Evolutionary conservation across 2,797 vertebrate genomes (phyloP).

Genomic region (Periophthalmus magnuspinnatus): DNA sequence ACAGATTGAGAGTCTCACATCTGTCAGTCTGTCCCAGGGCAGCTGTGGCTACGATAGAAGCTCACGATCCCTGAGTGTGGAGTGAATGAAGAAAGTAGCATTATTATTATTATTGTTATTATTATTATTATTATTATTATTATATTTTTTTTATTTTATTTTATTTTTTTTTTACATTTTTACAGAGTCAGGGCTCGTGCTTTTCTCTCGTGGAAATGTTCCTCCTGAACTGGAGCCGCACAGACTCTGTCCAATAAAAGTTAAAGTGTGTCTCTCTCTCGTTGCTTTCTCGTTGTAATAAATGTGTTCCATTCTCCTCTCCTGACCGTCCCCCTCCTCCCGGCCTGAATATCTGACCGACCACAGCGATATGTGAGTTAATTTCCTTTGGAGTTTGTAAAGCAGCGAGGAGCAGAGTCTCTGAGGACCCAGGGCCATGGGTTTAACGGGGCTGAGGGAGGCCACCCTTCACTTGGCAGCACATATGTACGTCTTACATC

Average conservation of each 20-base stretch:
- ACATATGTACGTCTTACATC: conserved; percentile 15
- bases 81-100: no score
- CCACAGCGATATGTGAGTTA: conserved; percentile 22
- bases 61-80: no score
- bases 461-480: conserved; percentile 19
- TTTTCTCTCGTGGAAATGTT: neutral
- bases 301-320: conserved; percentile 13
- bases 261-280: no score
- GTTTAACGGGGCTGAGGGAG: conserved; percentile 30
- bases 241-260: no score
- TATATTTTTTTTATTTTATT: no score
- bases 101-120: no score
- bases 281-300: neutral
- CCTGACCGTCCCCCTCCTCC: neutral
- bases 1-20: no score
- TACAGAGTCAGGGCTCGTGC: neutral
- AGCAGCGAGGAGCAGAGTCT: conserved; percentile 14
- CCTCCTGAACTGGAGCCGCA: neutral
- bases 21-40: no score
- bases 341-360: conserved; percentile 10
- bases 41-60: no score
- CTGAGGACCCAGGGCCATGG: conserved; percentile 28
- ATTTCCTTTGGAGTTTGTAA: conserved; percentile 47
- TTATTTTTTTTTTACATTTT: no score
- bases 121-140: no score